Evolutionary conservation across 2,113 vertebrate genomes (phyloP).

Genomic region (Rhagologus leucostigma): DNA sequence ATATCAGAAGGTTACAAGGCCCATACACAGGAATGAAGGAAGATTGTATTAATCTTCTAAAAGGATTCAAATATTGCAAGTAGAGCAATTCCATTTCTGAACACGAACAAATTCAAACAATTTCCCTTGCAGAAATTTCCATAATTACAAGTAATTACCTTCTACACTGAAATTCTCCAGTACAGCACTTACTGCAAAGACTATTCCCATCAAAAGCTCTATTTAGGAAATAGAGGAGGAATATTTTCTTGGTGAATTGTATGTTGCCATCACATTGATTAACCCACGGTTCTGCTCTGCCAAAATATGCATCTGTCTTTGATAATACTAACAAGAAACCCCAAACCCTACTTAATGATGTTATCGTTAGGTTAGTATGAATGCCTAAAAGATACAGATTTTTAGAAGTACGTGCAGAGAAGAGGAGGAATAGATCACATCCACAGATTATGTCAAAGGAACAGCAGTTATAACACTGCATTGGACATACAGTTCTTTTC

Average conservation of each 20-base stretch:
- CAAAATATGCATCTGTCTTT: not conserved
- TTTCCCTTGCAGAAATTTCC: slow-evolving; percentile 68
- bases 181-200: slow-evolving; percentile 56
- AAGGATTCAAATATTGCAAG: slow-evolving; percentile 63
- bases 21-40: slow-evolving; percentile 55
- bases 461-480: not conserved
- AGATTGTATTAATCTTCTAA: slow-evolving; percentile 60
- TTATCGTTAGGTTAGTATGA: not conserved
- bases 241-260: slow-evolving; percentile 34
- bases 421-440: not conserved
- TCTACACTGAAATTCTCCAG: slow-evolving; percentile 63
- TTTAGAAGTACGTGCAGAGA: not conserved
- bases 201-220: slow-evolving; percentile 42
- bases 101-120: slow-evolving; percentile 68
- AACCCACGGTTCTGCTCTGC: not conserved
- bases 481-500: not conserved
- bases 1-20: slow-evolving; percentile 53
- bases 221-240: slow-evolving; percentile 54
- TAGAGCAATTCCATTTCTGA: slow-evolving; percentile 63
- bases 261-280: not conserved
- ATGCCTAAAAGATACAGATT: not conserved
- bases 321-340: not conserved
- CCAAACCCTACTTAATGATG: not conserved
- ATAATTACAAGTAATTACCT: slow-evolving; percentile 73
- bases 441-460: not conserved